Conservation (phyloP, 1,140 invertebrate species). For the Lycorma delicatula region DNA sequence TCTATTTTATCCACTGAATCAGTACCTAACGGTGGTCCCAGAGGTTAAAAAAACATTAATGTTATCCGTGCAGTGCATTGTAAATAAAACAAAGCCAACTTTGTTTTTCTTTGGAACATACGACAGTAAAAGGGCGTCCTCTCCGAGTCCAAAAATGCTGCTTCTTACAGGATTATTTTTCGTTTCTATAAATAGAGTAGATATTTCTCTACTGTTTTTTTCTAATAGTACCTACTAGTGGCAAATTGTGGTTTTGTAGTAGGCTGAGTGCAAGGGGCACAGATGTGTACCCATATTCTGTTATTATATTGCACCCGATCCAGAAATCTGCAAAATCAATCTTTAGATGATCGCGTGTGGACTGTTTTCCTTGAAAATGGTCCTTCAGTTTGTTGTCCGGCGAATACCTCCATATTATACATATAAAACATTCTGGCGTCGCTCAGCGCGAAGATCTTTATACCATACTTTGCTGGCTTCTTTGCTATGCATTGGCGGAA, state of each 20-base stretch:
- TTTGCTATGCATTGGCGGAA: slow-evolving; percentile 38
- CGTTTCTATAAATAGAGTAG: not conserved
- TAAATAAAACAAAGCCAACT: not conserved
- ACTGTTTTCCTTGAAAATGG: slow-evolving; percentile 30
- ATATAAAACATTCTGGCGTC: slow-evolving; percentile 31
- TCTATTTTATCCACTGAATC: too few species aligned
- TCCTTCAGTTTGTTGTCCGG: slow-evolving; percentile 29
- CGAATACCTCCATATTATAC: slow-evolving; percentile 31
- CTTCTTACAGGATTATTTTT: not conserved
- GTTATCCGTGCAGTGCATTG: not conserved
- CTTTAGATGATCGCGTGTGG: slow-evolving; percentile 2
- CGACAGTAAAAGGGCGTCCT: not conserved
- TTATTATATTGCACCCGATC: not conserved
- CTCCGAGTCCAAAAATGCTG: slow-evolving; percentile 1
- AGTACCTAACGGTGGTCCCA: too few species aligned
- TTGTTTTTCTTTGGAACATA: slow-evolving; percentile 6
- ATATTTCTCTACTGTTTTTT: slow-evolving; percentile 7
- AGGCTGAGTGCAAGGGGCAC: slow-evolving; percentile 1
- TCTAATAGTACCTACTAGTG: not conserved
- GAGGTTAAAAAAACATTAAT: too few species aligned
- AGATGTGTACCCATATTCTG: not conserved
- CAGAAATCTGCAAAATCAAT: not conserved
- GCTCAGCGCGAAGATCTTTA: slow-evolving; percentile 31
- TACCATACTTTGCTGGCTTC: slow-evolving; percentile 36
- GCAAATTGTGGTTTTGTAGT: not conserved